A percentile compares a stretch with the other conserved stretches of the same genome.
phyloP scores from a whole-genome alignment of 2,113 vertebrate species.

The Micromys minutus region DNA sequence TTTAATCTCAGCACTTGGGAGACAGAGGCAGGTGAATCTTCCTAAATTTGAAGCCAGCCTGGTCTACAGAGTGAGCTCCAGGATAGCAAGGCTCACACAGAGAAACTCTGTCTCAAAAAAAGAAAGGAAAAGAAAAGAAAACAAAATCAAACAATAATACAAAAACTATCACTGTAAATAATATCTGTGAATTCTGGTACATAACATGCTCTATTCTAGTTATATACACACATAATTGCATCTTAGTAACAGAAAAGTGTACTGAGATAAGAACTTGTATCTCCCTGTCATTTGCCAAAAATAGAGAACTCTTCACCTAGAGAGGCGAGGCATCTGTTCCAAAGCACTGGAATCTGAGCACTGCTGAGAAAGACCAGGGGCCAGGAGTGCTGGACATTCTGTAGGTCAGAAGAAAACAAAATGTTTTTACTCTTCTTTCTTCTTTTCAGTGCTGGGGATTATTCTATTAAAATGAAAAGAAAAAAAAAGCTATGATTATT shows the following conservation, averaged over 20 bases:
- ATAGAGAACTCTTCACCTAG: neutral
- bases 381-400: neutral
- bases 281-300: neutral
- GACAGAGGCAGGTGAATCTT: neutral
- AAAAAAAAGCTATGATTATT: neutral
- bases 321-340: neutral
- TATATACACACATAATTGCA: neutral
- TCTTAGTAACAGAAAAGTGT: neutral
- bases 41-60: neutral
- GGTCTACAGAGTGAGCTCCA: neutral
- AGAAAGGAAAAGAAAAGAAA: too few relatives aligned
- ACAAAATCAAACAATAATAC: neutral
- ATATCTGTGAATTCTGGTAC: neutral
- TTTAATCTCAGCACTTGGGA: neutral
- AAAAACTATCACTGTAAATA: neutral
- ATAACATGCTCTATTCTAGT: neutral
- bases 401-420: neutral
- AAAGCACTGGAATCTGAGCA: neutral
- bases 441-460: neutral
- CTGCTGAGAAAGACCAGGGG: neutral
- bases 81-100: neutral
- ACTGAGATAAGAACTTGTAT: neutral
- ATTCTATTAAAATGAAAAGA: conserved; percentile 1
- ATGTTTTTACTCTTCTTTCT: neutral
- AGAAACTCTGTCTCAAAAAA: neutral